Evolutionary conservation across 2,113 vertebrate genomes (phyloP), one percentile per base, ranked within the genome.

Genomic region (Anarhynchus alexandrinus): DNA sequence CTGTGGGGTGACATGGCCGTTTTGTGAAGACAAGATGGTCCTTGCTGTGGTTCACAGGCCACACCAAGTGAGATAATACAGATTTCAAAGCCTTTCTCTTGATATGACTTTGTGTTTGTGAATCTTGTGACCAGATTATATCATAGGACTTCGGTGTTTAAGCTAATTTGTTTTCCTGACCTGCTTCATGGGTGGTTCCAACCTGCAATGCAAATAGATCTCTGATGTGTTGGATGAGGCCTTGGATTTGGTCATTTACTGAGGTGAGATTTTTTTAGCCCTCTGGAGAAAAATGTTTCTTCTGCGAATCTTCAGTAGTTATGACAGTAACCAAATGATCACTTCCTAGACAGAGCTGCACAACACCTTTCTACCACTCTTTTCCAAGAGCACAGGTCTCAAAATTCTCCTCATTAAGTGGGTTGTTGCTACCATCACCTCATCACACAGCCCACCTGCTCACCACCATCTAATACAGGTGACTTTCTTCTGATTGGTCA

Each of bases 51-150:
- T 58, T 79, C 66, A 36, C 19, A 67, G 32, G 66, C 27, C 71
- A n/a, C 12, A 52, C 0, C 0, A 3, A 59, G 29, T 34, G 32
- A 83, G 25, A 32, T 12, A 58, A 55, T 23, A 36, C 3, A 64
- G 17, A n/a, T 86, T 54, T 85, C 21, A 71, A 80, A 93, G 29
- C 7, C 22, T 91, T 72, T 67, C 12, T 64, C 67, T 47, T 73
- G 18, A 22, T 43, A 30, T 27, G 40, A n/a, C 5, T 65, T 61
- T 23, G 18, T 79, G 55, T n/a, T 74, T 58, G 34, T 71, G 51
- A 62, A 45, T 81, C 83, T 70, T 81, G 22, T 25, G 45, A 62
- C 21, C 49, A 47, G 21, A 54, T 30, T 34, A 57, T 15, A 19
- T 23, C 5, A 18, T 14, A 18, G 34, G 34, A 42, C 12, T 64